Evolutionary conservation across 2,797 vertebrate genomes (phyloP), one percentile per base, ranked within the genome.

Genomic region (Acestrorhynchus altus): DNA sequence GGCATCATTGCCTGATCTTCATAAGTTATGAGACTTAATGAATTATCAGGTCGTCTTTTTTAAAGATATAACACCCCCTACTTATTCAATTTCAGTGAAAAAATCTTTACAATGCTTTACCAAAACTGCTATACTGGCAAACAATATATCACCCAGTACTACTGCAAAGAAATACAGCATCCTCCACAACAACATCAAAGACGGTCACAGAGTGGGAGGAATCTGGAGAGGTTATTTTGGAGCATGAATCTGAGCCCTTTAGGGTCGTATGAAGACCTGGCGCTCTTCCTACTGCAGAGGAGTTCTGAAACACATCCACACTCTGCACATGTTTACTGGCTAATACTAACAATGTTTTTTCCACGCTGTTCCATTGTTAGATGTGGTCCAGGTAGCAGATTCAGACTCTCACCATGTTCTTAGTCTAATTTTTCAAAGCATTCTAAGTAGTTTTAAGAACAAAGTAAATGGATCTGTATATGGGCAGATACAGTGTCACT

Each of bases 141-240:
- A 59, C 13, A 59, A 22, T 28, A 4, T 4, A 59, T 8, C 5
- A 12, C 13, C 5, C 26, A 59, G 13, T 5, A 26, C 4, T 16
- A 57, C 40, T 65, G 15, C 8, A 1, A 24, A 24, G 16, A 28
- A 68, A 31, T n/a, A 3, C 26, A 11, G 51, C 28, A 54, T 54
- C 31, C 18, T 52, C n/a, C 47, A 2, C 16, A 20, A 44, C 26
- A 51, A 39, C 24, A n/a, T 52, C 26, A 69, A 39, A 69, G 44
- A 22, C 40, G 20, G 47, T 54, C 49, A 54, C 4, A 39, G 49
- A 8, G 67, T 54, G 31, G 66, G 47, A 49, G 46, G 44, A 49
- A 28, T 28, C 20, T 51, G 26, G 46, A 49, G 46, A 69, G 26
- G 47, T 69, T 24, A 69, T 69, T 52, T 52, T 52, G 10, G 18